Evolutionary conservation across 2,888 invertebrate genomes (phyloP).

Genomic region (Brenthis ino): DNA sequence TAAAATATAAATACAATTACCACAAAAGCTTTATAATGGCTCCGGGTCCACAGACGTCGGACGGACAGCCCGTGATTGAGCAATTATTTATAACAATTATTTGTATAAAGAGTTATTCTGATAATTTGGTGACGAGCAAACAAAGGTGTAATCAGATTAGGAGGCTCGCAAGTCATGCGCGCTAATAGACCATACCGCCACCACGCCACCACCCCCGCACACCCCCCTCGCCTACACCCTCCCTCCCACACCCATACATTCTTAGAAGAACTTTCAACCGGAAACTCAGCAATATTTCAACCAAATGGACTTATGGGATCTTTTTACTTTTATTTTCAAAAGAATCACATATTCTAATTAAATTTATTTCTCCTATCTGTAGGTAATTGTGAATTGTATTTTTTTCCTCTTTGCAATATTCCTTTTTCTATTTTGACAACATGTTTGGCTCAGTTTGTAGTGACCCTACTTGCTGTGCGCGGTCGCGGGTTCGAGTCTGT

Average conservation of each 20-base stretch:
- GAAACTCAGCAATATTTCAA: not conserved
- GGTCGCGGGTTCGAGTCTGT: too few species aligned
- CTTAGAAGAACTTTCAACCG: not conserved
- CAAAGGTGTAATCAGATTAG: conserved; percentile 39
- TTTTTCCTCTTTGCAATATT: too few species aligned
- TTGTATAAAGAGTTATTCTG: conserved; percentile 13
- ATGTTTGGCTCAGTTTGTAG: too few species aligned
- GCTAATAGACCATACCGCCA: conserved; percentile 42
- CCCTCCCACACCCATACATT: too few species aligned
- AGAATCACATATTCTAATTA: too few species aligned
- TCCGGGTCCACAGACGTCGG: not conserved
- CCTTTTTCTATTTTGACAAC: too few species aligned
- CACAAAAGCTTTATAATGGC: not conserved
- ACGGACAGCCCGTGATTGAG: conserved; percentile 2
- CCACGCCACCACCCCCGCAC: conserved; percentile 19
- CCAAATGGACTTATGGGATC: not conserved
- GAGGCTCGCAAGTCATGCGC: conserved; percentile 46
- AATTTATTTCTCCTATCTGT: too few species aligned
- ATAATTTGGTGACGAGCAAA: conserved; percentile 29
- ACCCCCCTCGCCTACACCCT: conserved; percentile 1
- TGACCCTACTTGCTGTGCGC: too few species aligned
- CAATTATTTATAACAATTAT: conserved; percentile 20
- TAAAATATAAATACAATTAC: too few species aligned
- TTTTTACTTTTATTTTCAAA: too few species aligned
- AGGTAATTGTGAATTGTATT: too few species aligned